These are phyloP conservation scores for Liodrosophila aerea DNA, from an alignment of 2,888 invertebrate species.

Conservation along the genomic window DNA sequence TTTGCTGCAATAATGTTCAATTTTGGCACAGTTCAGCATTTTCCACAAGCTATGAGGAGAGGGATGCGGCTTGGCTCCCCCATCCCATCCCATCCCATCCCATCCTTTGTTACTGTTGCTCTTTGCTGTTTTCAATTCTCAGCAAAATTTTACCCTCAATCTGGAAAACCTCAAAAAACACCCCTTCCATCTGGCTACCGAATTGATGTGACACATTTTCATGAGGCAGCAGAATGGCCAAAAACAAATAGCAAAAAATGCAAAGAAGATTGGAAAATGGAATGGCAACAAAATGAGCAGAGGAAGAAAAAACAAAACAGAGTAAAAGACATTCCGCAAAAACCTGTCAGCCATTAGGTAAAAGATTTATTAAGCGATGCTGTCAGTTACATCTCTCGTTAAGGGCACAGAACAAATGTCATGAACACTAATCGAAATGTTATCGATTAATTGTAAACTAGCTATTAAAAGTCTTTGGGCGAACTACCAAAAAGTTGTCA, in stretches of 20 bases:
- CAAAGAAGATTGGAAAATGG: neutral
- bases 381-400: slow-evolving; percentile 23
- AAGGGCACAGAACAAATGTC: too few relatives aligned
- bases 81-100: neutral
- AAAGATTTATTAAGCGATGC: slow-evolving; percentile 48
- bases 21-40: slow-evolving; percentile 69
- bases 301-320: neutral
- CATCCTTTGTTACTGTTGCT: neutral
- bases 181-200: slow-evolving; percentile 15
- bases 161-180: too few relatives aligned
- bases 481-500: too few relatives aligned
- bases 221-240: slow-evolving; percentile 26
- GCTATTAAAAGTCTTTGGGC: too few relatives aligned
- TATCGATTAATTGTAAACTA: too few relatives aligned
- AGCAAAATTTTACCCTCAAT: slow-evolving; percentile 35
- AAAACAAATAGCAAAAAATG: slow-evolving; percentile 5
- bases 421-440: too few relatives aligned
- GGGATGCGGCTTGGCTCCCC: too few relatives aligned
- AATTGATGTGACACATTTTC: slow-evolving; percentile 58
- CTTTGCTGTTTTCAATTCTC: slow-evolving; percentile 49
- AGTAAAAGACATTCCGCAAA: slow-evolving; percentile 2
- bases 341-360: slow-evolving; percentile 38
- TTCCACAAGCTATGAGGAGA: slow-evolving; percentile 18
- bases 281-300: neutral
- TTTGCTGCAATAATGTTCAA: slow-evolving; percentile 63